Base-by-base conservation (phyloP, 2,797 vertebrate genomes). In the Staurois parvus region DNA sequence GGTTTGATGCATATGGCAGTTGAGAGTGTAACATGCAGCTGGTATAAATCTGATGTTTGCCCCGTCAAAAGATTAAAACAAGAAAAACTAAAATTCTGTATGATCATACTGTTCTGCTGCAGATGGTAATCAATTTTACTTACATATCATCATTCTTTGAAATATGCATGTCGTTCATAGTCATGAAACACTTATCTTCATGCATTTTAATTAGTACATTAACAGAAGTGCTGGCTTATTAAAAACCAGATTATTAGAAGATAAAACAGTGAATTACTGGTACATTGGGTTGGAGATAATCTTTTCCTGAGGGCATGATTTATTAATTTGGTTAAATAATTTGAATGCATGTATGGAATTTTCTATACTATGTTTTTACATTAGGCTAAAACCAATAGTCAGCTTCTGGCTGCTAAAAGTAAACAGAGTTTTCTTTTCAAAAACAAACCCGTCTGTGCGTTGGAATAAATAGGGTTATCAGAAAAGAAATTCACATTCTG, bases 161-260 rank as follows among this genome's bases (percentile, higher is more conserved):
- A 78, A 77, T 84, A 72, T 84, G 48, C 83, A 84, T 84, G 56
- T 85, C 34, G 76, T 74, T 79, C 76, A 68, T 30, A 69, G 67
- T 85, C 62, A 75, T 85, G 40, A 30, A 74, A 72, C 67, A 80
- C 64, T 76, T 69, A 76, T 52, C 73, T 85, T 80, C 80, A 69
- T 75, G 72, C 77, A 80, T 81, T 85, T 80, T 85, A 85, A 85
- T 80, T 85, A 85, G 84, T 42, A 69, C 37, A 80, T 85, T 85
- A 85, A 62, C 62, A 80, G 72, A 80, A 85, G 84, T 70, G 67
- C 59, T 64, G 70, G 67, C 83, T 84, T 84, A 85, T 79, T 79
- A 84, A 77, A 72, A 67, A 21, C 21, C 48, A 79, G 83, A 84
- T 84, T 84, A 84, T 84, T 80, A 74, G 69, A 75, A 74, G 77